Evolutionary conservation across 2,797 vertebrate species (phyloP), one percentile per base, ranked within the genome.

Genomic region (Phataginus tricuspis): DNA sequence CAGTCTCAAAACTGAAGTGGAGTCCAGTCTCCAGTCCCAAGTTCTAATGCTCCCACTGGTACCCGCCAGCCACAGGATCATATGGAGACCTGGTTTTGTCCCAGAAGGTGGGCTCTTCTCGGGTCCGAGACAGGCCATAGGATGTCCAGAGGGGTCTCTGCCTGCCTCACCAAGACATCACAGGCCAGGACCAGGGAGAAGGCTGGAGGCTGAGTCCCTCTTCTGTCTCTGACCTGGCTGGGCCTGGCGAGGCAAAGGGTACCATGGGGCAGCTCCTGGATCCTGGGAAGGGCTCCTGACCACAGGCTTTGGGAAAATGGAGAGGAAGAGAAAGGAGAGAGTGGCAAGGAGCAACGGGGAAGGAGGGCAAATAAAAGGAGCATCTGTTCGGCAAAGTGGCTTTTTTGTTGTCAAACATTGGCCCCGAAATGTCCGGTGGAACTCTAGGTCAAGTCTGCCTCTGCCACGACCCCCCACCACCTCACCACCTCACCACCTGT

Each of bases 331-430:
- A 63, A 5, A 27, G 69, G 66, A 23, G 42, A n/a, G 64, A 34
- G 64, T 21, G 14, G 85, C 79, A 90, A 83, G 42, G 83, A 82
- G 37, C 11, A 10, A 21, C 0, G 6, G 23, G 39, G 69, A 61
- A 39, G 82, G 39, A 66, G n/a, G n/a, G 61, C 69, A 92, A 91
- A 64, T 96, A 93, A 96, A 95, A 93, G 77, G 77, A 39, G 23
- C n/a, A 34, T 80, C 95, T 97, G 93, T 96, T 96, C 93, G 83
- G 29, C 94, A 96, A 82, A 95, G 92, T 53, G 84, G 83, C 55
- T 51, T 94, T 96, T 93, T 93, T 94, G 71, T 97, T 94, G 55
- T 95, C 86, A 72, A 59, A 94, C 96, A 45, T 31, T 83, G 94
- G 92, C 90, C 90, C 72, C 66, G 75, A 78, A 91, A 15, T 71